These are phyloP conservation scores for Parus major DNA, from an alignment of 2,113 vertebrate species.

Conservation along the genomic window DNA sequence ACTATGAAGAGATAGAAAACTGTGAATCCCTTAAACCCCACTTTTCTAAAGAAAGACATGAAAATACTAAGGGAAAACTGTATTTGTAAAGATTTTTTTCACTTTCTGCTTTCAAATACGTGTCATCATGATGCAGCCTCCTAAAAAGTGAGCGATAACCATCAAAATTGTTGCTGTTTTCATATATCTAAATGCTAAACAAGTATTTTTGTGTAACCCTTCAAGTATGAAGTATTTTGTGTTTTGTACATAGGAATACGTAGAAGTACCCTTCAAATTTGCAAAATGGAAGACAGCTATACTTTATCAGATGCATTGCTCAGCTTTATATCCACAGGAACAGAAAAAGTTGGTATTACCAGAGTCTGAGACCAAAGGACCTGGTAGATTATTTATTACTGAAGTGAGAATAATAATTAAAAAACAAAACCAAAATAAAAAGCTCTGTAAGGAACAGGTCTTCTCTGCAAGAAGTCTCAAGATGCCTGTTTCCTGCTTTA, in stretches of 20 bases:
- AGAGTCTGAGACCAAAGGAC: neutral
- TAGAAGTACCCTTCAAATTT: neutral
- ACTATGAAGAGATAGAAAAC: neutral
- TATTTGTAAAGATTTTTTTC: neutral
- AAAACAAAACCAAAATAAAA: no score
- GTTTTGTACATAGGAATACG: neutral
- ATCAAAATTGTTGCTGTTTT: neutral
- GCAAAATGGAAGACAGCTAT: neutral
- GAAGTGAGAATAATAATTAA: neutral
- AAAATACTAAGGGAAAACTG: neutral
- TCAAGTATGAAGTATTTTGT: neutral
- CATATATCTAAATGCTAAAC: neutral
- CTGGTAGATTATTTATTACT: neutral
- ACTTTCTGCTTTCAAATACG: neutral
- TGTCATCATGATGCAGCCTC: neutral
- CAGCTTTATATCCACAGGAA: neutral
- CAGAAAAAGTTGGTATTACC: neutral
- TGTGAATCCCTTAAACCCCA: neutral
- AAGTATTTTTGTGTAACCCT: neutral
- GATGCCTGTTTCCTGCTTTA: neutral
- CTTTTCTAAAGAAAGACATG: neutral
- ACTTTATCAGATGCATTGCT: neutral
- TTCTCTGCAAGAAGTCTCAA: neutral
- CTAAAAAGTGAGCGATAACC: neutral
- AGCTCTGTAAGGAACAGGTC: neutral